Percentiles rank a stretch among this genome's conserved stretches.
Evolutionary conservation across 1,140 invertebrate species (phyloP).

Genomic region (Helicoverpa armigera): DNA sequence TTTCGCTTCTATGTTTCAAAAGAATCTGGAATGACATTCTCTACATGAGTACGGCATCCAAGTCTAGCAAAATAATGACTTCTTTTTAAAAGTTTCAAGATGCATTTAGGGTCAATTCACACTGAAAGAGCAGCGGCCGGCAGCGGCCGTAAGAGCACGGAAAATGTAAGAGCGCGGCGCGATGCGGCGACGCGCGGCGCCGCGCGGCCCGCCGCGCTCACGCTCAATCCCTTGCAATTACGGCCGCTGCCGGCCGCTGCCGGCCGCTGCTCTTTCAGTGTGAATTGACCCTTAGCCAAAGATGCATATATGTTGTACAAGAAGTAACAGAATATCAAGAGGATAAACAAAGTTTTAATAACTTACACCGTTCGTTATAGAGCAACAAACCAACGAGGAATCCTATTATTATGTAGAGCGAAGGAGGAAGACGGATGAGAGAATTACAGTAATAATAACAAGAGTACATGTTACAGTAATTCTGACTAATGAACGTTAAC

Average conservation of each 20-base stretch:
- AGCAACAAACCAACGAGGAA: conserved; percentile 26
- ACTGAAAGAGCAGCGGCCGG: too few species aligned
- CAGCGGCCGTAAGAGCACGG: too few species aligned
- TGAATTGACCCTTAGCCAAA: too few species aligned
- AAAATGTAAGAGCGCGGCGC: too few species aligned
- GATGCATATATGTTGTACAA: conserved; percentile 2
- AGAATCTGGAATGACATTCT: background rate
- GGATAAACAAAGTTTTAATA: conserved; percentile 11
- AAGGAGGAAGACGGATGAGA: conserved; percentile 39
- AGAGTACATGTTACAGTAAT: conserved; percentile 45
- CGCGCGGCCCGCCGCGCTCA: too few species aligned
- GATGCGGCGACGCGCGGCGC: too few species aligned
- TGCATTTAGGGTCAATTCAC: too few species aligned
- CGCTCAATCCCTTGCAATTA: too few species aligned
- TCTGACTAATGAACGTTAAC: conserved; percentile 51
- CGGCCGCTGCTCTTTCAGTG: too few species aligned
- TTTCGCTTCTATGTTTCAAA: background rate
- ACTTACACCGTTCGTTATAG: conserved; percentile 13
- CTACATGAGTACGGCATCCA: background rate
- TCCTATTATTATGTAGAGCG: conserved; percentile 15
- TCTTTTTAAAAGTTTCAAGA: conserved; percentile 1
- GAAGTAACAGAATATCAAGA: conserved; percentile 43
- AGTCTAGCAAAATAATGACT: conserved; percentile 4
- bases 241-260: too few species aligned
- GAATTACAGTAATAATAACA: conserved; percentile 38